Base-by-base conservation (phyloP, 2,113 vertebrate species). In the Alosa alosa region DNA sequence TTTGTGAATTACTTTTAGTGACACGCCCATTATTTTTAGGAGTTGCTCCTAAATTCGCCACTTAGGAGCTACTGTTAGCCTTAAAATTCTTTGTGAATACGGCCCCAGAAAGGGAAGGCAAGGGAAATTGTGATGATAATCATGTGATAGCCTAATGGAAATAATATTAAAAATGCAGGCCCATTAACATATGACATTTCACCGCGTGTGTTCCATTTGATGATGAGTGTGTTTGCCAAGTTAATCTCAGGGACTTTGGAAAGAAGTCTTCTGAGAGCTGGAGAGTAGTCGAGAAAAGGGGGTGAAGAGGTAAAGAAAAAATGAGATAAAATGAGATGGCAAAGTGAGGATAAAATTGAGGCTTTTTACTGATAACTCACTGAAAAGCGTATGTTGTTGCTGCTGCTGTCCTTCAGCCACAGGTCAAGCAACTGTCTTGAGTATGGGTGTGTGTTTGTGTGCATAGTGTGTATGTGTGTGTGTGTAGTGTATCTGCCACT, bases 171-270 rank as follows among this genome's bases (percentile, higher is more conserved):
- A 93, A 91, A 93, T 93, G 89, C 90, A 92, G 86, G 84, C 47
- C 84, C 87, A 91, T 94, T 92, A 91, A 89, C 91, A 91, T 92
- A 91, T 91, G 91, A 92, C 91, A 92, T 92, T 91, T 90, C 88
- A 86, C 90, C 88, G 87, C 85, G 87, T 88, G 88, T 85, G 83
- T 90, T 88, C 86, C 87, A 83, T 91, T 88, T 89, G 88, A 92
- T 92, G 91, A 84, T 83, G 88, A 85, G 85, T 87, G 83, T 89
- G 87, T 92, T 91, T 90, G 87, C 86, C 44, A 85, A 89, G 91
- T 90, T 91, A 86, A 90, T 92, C 87, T 90, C 44, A 47, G 86
- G 85, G 88, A 83, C 83, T 84, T 45, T 44, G 72, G 86, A 72
- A 1, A 39, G 64, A 75, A 64, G 57, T 64, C n/a, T 25, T 64